Evolutionary conservation across 2,113 vertebrate genomes (phyloP).

Genomic region (Podarcis raffonei): DNA sequence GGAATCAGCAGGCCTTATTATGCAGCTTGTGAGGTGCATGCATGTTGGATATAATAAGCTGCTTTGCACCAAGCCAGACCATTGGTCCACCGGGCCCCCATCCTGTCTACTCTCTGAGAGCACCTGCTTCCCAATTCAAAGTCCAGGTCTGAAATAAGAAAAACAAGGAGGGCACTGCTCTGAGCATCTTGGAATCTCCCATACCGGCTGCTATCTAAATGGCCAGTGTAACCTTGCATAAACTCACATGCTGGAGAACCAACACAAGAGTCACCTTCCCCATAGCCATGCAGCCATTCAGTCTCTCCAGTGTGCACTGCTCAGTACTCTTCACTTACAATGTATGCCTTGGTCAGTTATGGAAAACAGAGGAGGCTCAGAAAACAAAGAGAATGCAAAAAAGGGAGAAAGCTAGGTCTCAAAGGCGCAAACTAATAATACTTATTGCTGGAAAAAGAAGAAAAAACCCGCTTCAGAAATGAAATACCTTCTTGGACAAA

Average conservation of each 20-base stretch:
- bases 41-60: not conserved
- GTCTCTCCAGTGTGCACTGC: not conserved
- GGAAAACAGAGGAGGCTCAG: too few species aligned
- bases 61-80: not conserved
- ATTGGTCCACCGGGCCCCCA: not conserved
- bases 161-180: not conserved
- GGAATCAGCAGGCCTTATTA: not conserved
- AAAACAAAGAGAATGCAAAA: too few species aligned
- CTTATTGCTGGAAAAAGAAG: too few species aligned
- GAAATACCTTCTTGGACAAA: too few species aligned
- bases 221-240: not conserved
- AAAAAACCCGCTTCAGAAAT: too few species aligned
- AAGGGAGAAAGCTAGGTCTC: too few species aligned
- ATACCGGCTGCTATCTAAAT: not conserved
- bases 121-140: not conserved
- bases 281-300: not conserved
- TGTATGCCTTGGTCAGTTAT: not conserved
- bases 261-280: not conserved
- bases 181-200: not conserved
- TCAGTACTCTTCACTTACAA: not conserved
- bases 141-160: too few species aligned
- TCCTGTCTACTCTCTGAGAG: not conserved
- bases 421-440: too few species aligned
- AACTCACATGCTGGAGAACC: not conserved
- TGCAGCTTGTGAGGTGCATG: not conserved